Conservation (phyloP, 2,113 vertebrate species). For the Brienomyrus brachyistius region DNA sequence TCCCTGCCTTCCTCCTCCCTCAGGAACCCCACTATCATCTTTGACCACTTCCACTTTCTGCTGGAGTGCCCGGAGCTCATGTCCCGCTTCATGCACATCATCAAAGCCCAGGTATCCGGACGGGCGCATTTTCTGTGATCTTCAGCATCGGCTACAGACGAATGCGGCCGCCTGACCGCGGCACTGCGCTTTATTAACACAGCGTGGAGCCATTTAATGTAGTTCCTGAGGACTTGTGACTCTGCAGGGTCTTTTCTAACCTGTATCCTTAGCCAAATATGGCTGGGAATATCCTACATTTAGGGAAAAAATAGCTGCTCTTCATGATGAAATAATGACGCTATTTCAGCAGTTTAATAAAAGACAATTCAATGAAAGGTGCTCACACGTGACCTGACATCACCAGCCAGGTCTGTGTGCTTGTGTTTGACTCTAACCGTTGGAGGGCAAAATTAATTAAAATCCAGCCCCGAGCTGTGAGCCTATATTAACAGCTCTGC, state of each 20-base stretch:
- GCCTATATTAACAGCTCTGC: background rate
- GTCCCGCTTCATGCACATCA: constrained; percentile 99
- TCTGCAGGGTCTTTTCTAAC: background rate
- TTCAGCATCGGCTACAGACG: background rate
- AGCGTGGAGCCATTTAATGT: background rate
- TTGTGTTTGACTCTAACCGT: background rate
- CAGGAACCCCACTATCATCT: constrained; percentile 98
- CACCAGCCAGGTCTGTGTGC: background rate
- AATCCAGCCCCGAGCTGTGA: background rate
- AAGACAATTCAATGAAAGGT: background rate
- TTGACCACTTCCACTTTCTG: constrained; percentile 97
- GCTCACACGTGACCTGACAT: background rate
- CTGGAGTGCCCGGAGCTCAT: constrained; percentile 96
- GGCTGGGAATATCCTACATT: background rate
- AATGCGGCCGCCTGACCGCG: background rate
- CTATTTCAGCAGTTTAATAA: background rate
- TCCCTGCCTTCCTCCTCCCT: constrained; percentile 17
- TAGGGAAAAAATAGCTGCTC: background rate
- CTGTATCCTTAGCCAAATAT: background rate
- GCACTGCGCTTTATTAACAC: background rate
- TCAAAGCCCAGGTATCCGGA: constrained; percentile 83
- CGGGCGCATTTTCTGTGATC: background rate
- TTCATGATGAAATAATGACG: background rate
- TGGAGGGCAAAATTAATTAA: background rate
- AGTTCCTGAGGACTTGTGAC: background rate